These are phyloP conservation scores for Psylliodes chrysocephalus DNA, from an alignment of 2,888 invertebrate genomes.

Conservation along the genomic window DNA sequence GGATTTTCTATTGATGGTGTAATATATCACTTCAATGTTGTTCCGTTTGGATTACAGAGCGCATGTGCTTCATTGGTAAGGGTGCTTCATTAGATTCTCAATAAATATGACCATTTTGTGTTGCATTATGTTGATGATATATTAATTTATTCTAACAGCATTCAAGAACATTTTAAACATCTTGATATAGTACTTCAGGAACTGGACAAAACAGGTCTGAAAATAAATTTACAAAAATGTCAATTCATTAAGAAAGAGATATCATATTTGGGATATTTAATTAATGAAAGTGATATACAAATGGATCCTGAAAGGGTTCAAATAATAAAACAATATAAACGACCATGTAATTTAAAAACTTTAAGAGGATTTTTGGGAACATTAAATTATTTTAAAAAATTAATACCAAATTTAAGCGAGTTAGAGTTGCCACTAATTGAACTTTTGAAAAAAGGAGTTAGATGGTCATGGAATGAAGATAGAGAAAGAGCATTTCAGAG, in stretches of 20 bases:
- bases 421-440: too few relatives aligned
- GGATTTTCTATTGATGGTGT: slow-evolving; percentile 43
- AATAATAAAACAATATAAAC: slow-evolving; percentile 47
- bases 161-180: slow-evolving; percentile 18
- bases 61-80: slow-evolving; percentile 40
- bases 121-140: too few relatives aligned
- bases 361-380: slow-evolving; percentile 40
- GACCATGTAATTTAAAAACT: slow-evolving; percentile 47
- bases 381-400: too few relatives aligned
- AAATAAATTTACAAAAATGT: slow-evolving; percentile 54
- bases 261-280: slow-evolving; percentile 50
- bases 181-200: slow-evolving; percentile 39
- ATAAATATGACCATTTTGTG: too few relatives aligned
- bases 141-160: slow-evolving; percentile 26
- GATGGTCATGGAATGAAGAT: slow-evolving; percentile 22
- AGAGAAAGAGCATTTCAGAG: slow-evolving; percentile 15
- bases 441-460: slow-evolving; percentile 15
- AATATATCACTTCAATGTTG: slow-evolving; percentile 45
- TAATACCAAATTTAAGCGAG: too few relatives aligned
- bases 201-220: too few relatives aligned
- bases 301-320: slow-evolving; percentile 47
- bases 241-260: slow-evolving; percentile 46
- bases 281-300: slow-evolving; percentile 42
- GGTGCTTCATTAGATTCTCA: too few relatives aligned
- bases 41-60: slow-evolving; percentile 52